These are phyloP conservation scores for Actinia tenebrosa DNA, from an alignment of 64 coral and sea anemone species.

Conservation along the genomic window DNA sequence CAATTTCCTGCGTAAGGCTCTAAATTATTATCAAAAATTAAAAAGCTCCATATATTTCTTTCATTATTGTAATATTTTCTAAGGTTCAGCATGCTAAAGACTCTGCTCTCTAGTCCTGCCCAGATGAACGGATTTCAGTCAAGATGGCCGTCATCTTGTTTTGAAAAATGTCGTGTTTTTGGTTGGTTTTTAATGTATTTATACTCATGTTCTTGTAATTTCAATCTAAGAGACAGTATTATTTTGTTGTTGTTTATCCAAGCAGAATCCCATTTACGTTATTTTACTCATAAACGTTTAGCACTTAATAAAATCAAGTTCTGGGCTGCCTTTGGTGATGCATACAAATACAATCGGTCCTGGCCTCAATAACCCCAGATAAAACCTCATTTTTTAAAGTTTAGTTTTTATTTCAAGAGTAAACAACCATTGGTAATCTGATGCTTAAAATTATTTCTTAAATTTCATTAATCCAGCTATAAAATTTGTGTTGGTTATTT, in stretches of 20 bases:
- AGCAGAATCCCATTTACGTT: too few relatives aligned
- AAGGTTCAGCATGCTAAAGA: too few relatives aligned
- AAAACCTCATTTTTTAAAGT: not conserved
- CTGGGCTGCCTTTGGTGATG: not conserved
- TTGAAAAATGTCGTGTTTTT: not conserved
- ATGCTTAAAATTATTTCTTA: not conserved
- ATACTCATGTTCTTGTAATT: too few relatives aligned
- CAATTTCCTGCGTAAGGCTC: too few relatives aligned
- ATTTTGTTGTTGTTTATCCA: too few relatives aligned
- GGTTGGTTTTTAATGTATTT: not conserved
- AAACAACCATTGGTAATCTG: not conserved
- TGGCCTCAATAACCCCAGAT: not conserved
- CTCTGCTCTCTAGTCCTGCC: too few relatives aligned
- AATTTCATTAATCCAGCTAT: not conserved
- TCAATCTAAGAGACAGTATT: too few relatives aligned
- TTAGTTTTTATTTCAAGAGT: not conserved
- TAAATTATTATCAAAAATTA: too few relatives aligned
- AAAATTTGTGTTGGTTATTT: not conserved
- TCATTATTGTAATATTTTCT: too few relatives aligned
- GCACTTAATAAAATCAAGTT: not conserved
- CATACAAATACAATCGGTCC: too few relatives aligned
- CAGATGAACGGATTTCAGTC: not conserved
- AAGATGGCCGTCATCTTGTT: not conserved
- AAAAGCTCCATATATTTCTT: too few relatives aligned
- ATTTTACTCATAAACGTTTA: too few relatives aligned